phyloP scores from a whole-genome alignment of 2,113 vertebrate species.

The Sylvia atricapilla region DNA sequence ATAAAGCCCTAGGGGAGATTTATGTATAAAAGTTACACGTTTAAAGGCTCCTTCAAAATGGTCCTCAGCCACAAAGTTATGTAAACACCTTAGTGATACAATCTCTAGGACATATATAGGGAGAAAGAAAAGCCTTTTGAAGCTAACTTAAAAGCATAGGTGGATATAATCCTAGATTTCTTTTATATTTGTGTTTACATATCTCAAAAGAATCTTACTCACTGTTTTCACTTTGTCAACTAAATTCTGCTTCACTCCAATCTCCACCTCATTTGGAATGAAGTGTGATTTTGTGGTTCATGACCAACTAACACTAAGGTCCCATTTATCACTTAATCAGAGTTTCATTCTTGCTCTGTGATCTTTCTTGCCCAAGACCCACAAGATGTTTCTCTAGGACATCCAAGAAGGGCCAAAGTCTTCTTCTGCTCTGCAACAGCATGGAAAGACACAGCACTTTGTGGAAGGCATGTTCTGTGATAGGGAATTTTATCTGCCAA shows the following conservation, averaged over 20 bases:
- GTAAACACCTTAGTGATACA: not conserved
- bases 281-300: not conserved
- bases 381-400: not conserved
- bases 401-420: not conserved
- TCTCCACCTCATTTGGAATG: not conserved
- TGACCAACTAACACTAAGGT: not conserved
- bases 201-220: not conserved
- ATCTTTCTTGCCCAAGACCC: not conserved
- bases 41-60: slow-evolving; percentile 3
- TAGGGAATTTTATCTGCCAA: not conserved
- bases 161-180: not conserved
- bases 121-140: not conserved
- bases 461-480: not conserved
- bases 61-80: not conserved
- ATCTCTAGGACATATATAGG: not conserved
- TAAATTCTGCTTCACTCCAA: not conserved
- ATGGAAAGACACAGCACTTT: rapidly evolving
- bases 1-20: not conserved
- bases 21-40: not conserved
- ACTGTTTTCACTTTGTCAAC: not conserved
- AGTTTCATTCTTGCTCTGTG: not conserved
- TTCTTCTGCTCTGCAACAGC: not conserved
- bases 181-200: not conserved
- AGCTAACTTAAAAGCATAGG: not conserved
- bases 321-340: not conserved